phyloP scores from a whole-genome alignment of 2,888 invertebrate genomes.

The Ectemnius cavifrons region DNA sequence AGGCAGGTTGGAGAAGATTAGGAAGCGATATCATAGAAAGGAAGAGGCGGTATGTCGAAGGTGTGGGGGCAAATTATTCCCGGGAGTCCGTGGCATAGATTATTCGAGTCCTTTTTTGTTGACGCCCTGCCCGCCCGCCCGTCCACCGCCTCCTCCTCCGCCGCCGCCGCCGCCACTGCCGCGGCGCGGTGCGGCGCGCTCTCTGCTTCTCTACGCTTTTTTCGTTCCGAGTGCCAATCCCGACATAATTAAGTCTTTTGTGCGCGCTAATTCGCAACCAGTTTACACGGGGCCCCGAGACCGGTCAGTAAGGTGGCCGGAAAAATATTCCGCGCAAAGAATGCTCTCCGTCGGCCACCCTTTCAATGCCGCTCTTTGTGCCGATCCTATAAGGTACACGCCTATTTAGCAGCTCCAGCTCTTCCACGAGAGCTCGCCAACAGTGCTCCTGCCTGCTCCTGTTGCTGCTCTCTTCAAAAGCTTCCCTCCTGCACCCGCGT shows the following conservation, averaged over 20 bases:
- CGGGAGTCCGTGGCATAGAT: conserved; percentile 14
- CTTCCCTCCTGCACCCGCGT: no score
- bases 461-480: no score
- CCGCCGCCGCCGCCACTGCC: no score
- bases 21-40: no score
- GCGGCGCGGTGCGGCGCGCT: background rate
- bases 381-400: conserved; percentile 46
- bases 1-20: no score
- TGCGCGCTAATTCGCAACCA: conserved; percentile 60
- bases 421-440: background rate
- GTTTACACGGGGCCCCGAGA: conserved; percentile 50
- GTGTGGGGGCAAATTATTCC: conserved; percentile 23
- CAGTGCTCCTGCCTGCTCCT: no score
- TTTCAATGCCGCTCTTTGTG: conserved; percentile 55
- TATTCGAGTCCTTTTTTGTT: conserved; percentile 6
- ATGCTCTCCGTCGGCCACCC: conserved; percentile 36
- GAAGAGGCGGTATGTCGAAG: conserved; percentile 32
- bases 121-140: background rate
- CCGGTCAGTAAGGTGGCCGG: conserved; percentile 47
- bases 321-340: conserved; percentile 54
- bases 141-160: no score
- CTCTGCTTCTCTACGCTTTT: conserved; percentile 13
- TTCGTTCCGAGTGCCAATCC: conserved; percentile 34
- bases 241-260: conserved; percentile 57
- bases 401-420: conserved; percentile 52